Percentiles rank a stretch among this genome's conserved stretches.
These are phyloP conservation scores for Podilymbus podiceps DNA, from an alignment of 2,113 vertebrate genomes.

Conservation along the genomic window DNA sequence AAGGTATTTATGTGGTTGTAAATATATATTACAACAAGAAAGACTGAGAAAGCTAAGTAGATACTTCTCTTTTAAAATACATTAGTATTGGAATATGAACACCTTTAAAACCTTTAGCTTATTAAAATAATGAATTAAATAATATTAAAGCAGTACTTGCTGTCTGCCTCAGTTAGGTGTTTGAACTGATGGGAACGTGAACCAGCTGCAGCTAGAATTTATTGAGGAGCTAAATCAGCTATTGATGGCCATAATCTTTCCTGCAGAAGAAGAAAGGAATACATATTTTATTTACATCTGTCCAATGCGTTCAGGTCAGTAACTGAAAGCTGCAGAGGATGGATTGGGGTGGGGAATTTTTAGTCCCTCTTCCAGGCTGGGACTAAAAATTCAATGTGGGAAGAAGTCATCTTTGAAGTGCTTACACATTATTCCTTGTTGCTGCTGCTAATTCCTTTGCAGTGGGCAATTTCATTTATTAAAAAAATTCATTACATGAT, in stretches of 20 bases:
- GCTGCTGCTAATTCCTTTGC: background rate
- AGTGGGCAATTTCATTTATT: conserved; percentile 12
- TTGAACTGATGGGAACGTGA: background rate
- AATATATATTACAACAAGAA: background rate
- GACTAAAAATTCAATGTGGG: background rate
- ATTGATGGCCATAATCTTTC: background rate
- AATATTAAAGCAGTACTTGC: background rate
- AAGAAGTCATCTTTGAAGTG: background rate
- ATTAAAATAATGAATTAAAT: background rate
- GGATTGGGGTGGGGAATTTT: background rate
- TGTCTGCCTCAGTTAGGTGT: background rate
- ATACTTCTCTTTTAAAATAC: background rate
- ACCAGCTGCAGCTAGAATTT: background rate
- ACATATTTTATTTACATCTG: background rate
- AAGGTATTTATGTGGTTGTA: background rate
- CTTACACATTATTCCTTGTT: background rate
- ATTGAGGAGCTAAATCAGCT: background rate
- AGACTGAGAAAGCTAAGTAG: background rate
- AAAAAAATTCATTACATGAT: background rate
- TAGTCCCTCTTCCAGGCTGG: background rate
- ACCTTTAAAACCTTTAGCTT: background rate
- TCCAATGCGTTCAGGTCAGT: background rate
- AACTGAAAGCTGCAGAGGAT: background rate
- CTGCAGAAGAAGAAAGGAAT: background rate
- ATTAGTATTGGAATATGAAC: background rate